Percentiles rank a stretch among this genome's conserved stretches.
These are phyloP conservation scores for Bos javanicus DNA, from an alignment of 2,113 vertebrate genomes.

Conservation along the genomic window DNA sequence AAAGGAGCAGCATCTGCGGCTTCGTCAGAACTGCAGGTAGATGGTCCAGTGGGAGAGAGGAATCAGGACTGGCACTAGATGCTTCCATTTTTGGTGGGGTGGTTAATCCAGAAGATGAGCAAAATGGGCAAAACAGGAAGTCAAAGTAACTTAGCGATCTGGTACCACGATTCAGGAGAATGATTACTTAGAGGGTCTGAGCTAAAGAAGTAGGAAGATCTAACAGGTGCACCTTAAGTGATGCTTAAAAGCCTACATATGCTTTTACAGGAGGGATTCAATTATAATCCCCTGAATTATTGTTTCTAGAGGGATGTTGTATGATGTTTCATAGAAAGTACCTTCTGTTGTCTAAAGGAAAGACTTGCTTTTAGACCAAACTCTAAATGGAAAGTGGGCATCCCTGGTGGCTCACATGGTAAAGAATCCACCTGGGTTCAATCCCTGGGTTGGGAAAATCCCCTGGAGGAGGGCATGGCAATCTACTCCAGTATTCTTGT, in stretches of 20 bases:
- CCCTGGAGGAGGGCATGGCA: background rate
- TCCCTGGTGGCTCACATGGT: background rate
- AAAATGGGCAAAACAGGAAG: background rate
- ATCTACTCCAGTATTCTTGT: background rate
- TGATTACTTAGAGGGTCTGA: background rate
- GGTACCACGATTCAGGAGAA: background rate
- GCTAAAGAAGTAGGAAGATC: background rate
- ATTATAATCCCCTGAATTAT: background rate
- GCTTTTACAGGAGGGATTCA: background rate
- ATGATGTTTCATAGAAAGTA: background rate
- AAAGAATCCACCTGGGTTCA: background rate
- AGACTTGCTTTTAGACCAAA: background rate
- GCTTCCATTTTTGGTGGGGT: background rate
- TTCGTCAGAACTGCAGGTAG: background rate
- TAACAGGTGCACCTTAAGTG: background rate
- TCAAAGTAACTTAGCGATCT: background rate
- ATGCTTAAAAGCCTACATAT: background rate
- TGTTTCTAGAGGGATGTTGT: background rate
- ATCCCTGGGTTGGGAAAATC: background rate
- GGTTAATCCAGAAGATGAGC: background rate
- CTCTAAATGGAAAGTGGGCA: background rate
- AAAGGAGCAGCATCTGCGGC: background rate
- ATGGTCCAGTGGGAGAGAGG: background rate
- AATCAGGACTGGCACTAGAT: background rate
- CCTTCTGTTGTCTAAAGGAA: background rate